Evolutionary conservation across 2,113 vertebrate genomes (phyloP).

Genomic region (Globicephala melas): DNA sequence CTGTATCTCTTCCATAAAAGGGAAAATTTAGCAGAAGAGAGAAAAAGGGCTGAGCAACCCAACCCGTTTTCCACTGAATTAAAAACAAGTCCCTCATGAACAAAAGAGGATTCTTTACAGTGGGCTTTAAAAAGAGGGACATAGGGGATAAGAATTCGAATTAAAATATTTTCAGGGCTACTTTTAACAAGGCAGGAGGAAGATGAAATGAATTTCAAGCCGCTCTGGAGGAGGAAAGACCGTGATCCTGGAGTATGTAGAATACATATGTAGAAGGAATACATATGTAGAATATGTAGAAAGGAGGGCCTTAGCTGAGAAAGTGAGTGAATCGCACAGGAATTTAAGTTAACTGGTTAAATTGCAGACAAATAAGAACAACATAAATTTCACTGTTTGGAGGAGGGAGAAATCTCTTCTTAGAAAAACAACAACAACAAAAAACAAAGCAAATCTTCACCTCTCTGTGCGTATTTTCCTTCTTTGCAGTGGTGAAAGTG

Average conservation of each 20-base stretch:
- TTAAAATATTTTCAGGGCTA: slow-evolving; percentile 19
- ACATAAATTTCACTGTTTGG: slow-evolving; percentile 43
- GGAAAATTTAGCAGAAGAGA: background rate
- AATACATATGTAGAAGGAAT: no score
- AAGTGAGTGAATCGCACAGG: background rate
- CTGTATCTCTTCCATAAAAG: background rate
- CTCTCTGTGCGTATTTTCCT: slow-evolving; percentile 33
- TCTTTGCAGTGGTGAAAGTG: slow-evolving; percentile 64
- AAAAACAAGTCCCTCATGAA: background rate
- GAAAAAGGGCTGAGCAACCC: background rate
- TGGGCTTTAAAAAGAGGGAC: background rate
- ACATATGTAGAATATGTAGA: background rate
- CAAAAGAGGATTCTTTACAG: background rate
- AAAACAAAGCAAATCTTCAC: slow-evolving; percentile 55
- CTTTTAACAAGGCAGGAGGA: slow-evolving; percentile 2
- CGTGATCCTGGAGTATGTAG: background rate
- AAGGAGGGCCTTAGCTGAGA: background rate
- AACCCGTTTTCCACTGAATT: background rate
- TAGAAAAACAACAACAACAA: slow-evolving; percentile 49
- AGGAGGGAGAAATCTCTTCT: background rate
- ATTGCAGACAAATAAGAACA: slow-evolving; percentile 60
- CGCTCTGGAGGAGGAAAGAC: background rate
- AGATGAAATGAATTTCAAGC: background rate
- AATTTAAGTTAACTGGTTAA: slow-evolving; percentile 54
- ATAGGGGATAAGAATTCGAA: background rate